A percentile compares a stretch with the other conserved stretches of the same genome.
These are phyloP conservation scores for Apostichopus leukothele DNA, from an alignment of 53 echinoderm and acorn worm genomes.

Conservation along the genomic window DNA sequence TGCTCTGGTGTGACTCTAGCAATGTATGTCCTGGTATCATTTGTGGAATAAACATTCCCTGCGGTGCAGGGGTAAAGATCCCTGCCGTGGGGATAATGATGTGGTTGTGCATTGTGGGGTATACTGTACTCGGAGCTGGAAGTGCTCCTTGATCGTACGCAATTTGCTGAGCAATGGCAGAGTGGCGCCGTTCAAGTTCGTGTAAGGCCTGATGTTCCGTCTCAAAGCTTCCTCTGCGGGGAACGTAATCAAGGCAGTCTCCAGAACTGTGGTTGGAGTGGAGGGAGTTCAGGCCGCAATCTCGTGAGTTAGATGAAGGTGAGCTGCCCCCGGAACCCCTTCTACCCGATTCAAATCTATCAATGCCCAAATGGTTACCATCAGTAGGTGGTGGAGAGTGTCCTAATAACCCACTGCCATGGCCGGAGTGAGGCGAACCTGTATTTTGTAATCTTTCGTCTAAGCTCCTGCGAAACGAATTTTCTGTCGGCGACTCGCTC, in stretches of 20 bases:
- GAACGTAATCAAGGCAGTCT: slow-evolving; percentile 13
- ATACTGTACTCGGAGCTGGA: not conserved
- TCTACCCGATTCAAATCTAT: slow-evolving; percentile 13
- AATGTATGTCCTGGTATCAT: slow-evolving; percentile 13
- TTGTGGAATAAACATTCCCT: slow-evolving; percentile 6
- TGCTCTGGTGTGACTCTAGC: slow-evolving; percentile 10
- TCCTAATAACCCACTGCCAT: slow-evolving; percentile 1
- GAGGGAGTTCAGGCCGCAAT: slow-evolving; percentile 26
- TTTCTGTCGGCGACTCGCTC: slow-evolving; percentile 37
- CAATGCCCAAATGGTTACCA: slow-evolving; percentile 41
- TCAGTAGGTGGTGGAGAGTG: slow-evolving; percentile 12
- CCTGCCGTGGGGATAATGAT: slow-evolving; percentile 12
- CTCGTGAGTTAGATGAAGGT: slow-evolving; percentile 25
- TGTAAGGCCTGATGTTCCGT: not conserved
- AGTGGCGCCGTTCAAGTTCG: not conserved
- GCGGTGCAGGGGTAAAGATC: not conserved
- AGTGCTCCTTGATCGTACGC: slow-evolving; percentile 22
- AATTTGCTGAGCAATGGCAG: slow-evolving; percentile 31
- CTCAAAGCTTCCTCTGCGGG: slow-evolving; percentile 29
- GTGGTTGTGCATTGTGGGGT: slow-evolving; percentile 14
- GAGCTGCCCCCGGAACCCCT: slow-evolving; percentile 39
- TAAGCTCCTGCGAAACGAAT: not conserved
- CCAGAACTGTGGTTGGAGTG: slow-evolving; percentile 44
- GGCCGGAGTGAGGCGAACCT: slow-evolving; percentile 40
- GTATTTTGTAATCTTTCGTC: slow-evolving; percentile 34